A percentile compares a stretch with the other conserved stretches of the same genome.
These are phyloP conservation scores for Byasa hedistus DNA, from an alignment of 2,888 invertebrate genomes.

Conservation along the genomic window DNA sequence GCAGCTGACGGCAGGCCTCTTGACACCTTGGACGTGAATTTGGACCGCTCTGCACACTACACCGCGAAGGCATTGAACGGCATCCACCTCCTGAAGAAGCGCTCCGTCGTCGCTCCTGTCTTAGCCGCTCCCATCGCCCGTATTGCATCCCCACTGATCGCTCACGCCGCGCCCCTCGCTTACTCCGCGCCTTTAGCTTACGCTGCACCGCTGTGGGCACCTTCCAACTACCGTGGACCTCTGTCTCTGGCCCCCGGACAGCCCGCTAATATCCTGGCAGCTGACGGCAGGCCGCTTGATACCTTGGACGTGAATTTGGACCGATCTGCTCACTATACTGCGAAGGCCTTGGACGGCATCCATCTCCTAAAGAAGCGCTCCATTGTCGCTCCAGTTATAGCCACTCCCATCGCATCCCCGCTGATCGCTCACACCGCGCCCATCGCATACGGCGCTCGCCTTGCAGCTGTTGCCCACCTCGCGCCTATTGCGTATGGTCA, in stretches of 20 bases:
- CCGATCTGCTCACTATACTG: constrained; percentile 66
- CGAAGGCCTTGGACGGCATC: constrained; percentile 59
- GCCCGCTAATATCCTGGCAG: constrained; percentile 65
- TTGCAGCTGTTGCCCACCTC: constrained; percentile 39
- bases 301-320: constrained; percentile 71
- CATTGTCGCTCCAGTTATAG: constrained; percentile 36
- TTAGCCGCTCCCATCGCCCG: constrained; percentile 37
- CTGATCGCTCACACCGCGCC: constrained; percentile 40
- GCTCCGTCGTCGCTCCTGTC: constrained; percentile 43
- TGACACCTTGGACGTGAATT: constrained; percentile 69
- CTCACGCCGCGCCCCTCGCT: constrained; percentile 38
- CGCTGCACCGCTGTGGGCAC: constrained; percentile 42
- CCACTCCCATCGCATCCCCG: constrained; percentile 34
- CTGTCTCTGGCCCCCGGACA: constrained; percentile 69
- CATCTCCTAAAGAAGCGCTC: constrained; percentile 59
- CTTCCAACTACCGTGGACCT: constrained; percentile 62
- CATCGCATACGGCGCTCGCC: constrained; percentile 43
- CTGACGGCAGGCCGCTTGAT: constrained; percentile 70
- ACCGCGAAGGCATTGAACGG: constrained; percentile 63
- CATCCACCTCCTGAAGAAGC: constrained; percentile 57
- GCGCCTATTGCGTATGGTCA: constrained; percentile 42
- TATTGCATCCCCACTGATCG: constrained; percentile 33
- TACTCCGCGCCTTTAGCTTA: constrained; percentile 45
- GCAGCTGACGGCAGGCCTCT: constrained; percentile 69
- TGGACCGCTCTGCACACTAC: constrained; percentile 68